These are phyloP conservation scores for Keiferia lycopersicella DNA, from an alignment of 2,888 invertebrate species.

Conservation along the genomic window DNA sequence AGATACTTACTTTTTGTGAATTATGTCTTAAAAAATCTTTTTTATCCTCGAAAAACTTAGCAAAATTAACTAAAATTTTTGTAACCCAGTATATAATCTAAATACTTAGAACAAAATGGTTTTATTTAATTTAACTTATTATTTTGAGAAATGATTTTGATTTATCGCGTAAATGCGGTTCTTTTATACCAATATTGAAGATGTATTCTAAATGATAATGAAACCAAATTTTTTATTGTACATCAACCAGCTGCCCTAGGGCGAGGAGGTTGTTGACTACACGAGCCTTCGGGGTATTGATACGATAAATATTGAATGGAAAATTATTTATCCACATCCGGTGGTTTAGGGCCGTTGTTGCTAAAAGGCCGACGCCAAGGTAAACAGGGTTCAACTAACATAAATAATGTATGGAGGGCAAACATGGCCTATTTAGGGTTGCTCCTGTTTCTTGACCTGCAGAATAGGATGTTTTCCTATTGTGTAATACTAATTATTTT, in stretches of 20 bases:
- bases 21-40: too few relatives aligned
- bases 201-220: neutral
- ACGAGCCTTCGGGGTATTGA: constrained; percentile 6
- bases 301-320: constrained; percentile 48
- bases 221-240: neutral
- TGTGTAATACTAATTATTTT: too few relatives aligned
- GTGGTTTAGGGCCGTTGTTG: constrained; percentile 52
- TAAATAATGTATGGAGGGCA: constrained; percentile 76
- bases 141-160: too few relatives aligned
- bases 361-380: constrained; percentile 59
- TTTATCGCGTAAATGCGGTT: neutral
- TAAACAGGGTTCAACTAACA: constrained; percentile 72
- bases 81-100: too few relatives aligned
- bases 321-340: constrained; percentile 58
- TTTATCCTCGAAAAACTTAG: too few relatives aligned
- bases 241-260: neutral
- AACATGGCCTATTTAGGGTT: constrained; percentile 54
- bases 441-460: neutral
- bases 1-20: neutral
- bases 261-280: constrained; percentile 5
- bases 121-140: too few relatives aligned
- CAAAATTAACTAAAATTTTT: too few relatives aligned
- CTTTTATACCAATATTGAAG: neutral
- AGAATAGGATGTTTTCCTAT: neutral
- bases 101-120: too few relatives aligned